Evolutionary conservation across 2,888 invertebrate species (phyloP), one percentile per base, ranked within the genome.

Genomic region (Thumatha senex): DNA sequence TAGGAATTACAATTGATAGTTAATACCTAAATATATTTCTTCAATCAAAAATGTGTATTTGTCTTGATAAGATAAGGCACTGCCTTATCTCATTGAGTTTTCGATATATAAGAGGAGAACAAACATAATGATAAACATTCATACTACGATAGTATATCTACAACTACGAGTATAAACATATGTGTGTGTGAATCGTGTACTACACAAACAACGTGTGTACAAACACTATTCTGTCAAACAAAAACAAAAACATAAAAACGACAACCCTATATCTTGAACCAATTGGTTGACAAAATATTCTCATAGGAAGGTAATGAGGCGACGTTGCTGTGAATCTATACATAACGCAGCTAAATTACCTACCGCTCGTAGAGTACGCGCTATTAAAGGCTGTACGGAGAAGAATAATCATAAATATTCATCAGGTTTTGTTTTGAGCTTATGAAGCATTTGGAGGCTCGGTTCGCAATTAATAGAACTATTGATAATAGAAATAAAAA

Each of bases 231-330:
- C 18, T 24, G 18, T 24, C 18, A 24, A 44, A 48, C 41, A 55
- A 40, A 51, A 54, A 55, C 52, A 57, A 30, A 51, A 54, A 61
- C 61, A 56, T 43, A 43, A 49, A 39, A 44, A 34, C 9, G 11
- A 2, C 39, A 7, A 13, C 15, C 61, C 56, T 57, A 55, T 56
- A 58, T 56, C 51, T 55, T 39, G 56, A 57, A 66, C 40, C 58
- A 62, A 72, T 70, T 65, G 66, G 56, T 55, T 67, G 67, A 63
- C 41, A 67, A 74, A 70, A 72, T 72, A 70, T 69, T 67, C 63
- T 59, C 76, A 82, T 83, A 80, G 72, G 58, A 80, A 83, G 78
- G 84, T 83, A 86, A 86, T 86, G 86, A 85, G 67, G 82, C 86
- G 85, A 68, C 69, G 56, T 72, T 59, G 63, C 62, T 62, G 70